Conservation (phyloP, 1,140 invertebrate species). For the Harlomillsia oculata region DNA sequence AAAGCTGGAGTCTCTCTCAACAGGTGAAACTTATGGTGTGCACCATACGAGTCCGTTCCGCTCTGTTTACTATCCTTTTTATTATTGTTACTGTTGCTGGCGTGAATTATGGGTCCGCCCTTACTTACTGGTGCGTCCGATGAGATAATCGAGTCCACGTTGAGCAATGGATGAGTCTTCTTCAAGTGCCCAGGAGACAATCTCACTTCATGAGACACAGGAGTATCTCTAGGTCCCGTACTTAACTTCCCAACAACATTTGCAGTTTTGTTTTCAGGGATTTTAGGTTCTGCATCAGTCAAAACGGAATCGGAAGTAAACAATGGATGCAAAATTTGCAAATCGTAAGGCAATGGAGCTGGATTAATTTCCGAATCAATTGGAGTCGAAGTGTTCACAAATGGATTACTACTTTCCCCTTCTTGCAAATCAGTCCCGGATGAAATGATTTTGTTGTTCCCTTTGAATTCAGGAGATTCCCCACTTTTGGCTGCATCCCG, state of each 20-base stretch:
- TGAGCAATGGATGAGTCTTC: constrained; percentile 23
- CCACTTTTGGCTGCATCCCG: too few relatives aligned
- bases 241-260: constrained; percentile 17
- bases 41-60: background rate
- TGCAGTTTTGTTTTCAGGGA: constrained; percentile 31
- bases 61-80: background rate
- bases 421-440: constrained; percentile 11
- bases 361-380: constrained; percentile 25
- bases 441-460: too few relatives aligned
- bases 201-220: constrained; percentile 15
- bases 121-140: constrained; percentile 9
- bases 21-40: background rate
- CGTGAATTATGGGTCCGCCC: constrained; percentile 7
- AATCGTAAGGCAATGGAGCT: constrained; percentile 12
- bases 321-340: constrained; percentile 29
- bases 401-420: constrained; percentile 29
- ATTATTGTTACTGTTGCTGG: background rate
- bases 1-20: background rate
- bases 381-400: constrained; percentile 25
- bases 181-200: background rate
- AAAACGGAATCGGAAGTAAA: constrained; percentile 26
- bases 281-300: constrained; percentile 11
- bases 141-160: constrained; percentile 22
- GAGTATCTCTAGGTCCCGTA: background rate
- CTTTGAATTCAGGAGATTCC: too few relatives aligned